Conservation (phyloP, 2,113 vertebrate genomes). For the Plectropomus leopardus region DNA sequence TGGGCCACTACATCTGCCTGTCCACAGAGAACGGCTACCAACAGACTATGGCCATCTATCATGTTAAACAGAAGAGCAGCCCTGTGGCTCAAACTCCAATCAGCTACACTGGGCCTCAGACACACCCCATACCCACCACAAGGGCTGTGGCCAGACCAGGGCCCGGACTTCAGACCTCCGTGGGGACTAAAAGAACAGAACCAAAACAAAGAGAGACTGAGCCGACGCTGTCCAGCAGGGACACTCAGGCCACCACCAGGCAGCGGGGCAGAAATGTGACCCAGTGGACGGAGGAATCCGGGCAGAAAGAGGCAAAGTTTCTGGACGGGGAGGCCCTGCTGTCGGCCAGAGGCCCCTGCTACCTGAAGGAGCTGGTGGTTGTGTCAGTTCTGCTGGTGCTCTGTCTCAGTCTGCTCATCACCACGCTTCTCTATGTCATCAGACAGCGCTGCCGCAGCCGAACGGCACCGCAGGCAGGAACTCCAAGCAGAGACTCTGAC, state of each 20-base stretch:
- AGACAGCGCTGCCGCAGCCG: conserved; percentile 62
- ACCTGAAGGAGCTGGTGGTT: conserved; percentile 80
- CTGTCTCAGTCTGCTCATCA: conserved; percentile 71
- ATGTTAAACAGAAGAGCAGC: conserved; percentile 75
- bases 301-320: neutral
- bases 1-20: conserved; percentile 82
- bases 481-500: conserved; percentile 30
- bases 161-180: conserved; percentile 9
- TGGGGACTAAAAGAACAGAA: conserved; percentile 9
- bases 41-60: conserved; percentile 77
- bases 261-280: conserved; percentile 25
- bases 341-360: conserved; percentile 37
- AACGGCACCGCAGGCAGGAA: conserved; percentile 58
- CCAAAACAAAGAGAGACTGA: neutral
- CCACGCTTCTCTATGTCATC: conserved; percentile 61
- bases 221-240: conserved; percentile 31
- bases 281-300: neutral
- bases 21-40: conserved; percentile 79
- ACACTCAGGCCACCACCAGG: conserved; percentile 8
- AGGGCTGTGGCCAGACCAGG: neutral
- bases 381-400: conserved; percentile 80
- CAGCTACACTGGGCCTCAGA: neutral
- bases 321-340: conserved; percentile 23
- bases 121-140: neutral
- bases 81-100: conserved; percentile 21